Evolutionary conservation across 2,797 vertebrate species (phyloP), one percentile per base, ranked within the genome.

Genomic region (Melopsittacus undulatus): DNA sequence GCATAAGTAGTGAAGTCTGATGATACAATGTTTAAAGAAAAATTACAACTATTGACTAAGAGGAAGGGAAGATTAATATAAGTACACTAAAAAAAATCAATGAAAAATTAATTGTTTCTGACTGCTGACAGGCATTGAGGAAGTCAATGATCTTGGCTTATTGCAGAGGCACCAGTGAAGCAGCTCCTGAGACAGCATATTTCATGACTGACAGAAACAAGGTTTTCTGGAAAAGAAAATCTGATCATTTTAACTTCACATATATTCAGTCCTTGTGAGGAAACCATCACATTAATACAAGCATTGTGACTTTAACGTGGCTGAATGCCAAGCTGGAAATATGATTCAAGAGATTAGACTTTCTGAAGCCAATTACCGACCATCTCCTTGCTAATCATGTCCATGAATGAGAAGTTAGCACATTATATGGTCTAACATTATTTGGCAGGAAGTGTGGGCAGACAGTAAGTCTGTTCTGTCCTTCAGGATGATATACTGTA

Each of bases 151-250:
- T 83, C 20, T 69, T 78, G 61, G 26, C 0, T 15, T 66, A 52
- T n/a, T 89, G 56, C 34, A 94, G 67, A 95, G 42, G 68, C 46
- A 80, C 17, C 56, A 81, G 45, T 64, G 73, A 84, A 76, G 40
- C 64, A 94, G 40, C 36, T 79, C 40, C 73, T 62, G 54, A 89
- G 64, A 85, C 49, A 80, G 84, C 57, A 12, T 90, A 86, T 79
- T 84, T 95, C 49, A 78, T 59, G 48, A 52, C 74, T 67, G 87
- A 87, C 87, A 92, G 76, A 66, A 94, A 64, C 57, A 85, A 83
- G 42, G 61, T 80, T 51, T 80, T 24, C 72, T 88, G 67, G 62
- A 69, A 54, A 85, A 87, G 48, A 80, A 85, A 91, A 72, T 19
- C 21, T 18, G 49, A 77, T 83, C 5, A 62, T 90, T 85, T 77